phyloP scores from a whole-genome alignment of 1,140 invertebrate genomes.

The Drosophila sucinea region DNA sequence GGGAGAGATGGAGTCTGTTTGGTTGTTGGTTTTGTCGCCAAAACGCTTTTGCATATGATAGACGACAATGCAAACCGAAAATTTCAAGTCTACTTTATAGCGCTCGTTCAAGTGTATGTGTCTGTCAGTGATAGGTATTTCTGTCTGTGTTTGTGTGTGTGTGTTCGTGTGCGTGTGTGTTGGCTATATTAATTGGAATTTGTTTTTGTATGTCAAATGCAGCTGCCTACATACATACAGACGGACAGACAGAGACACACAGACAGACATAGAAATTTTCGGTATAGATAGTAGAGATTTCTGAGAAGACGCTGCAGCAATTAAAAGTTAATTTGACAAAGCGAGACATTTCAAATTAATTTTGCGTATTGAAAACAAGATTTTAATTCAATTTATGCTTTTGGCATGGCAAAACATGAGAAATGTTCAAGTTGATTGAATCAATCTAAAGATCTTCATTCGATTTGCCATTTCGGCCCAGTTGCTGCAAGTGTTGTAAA shows the following conservation, averaged over 20 bases:
- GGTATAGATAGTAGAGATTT: conserved; percentile 6
- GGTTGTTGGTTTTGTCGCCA: conserved; percentile 49
- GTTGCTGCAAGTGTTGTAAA: conserved; percentile 48
- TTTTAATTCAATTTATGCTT: conserved; percentile 76
- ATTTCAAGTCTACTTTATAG: conserved; percentile 65
- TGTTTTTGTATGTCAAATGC: conserved; percentile 71
- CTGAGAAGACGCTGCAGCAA: conserved; percentile 59
- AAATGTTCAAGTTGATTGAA: conserved; percentile 29
- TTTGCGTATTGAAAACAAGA: conserved; percentile 56
- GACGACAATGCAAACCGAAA: conserved; percentile 53
- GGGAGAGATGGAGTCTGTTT: background rate
- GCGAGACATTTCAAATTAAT: conserved; percentile 79
- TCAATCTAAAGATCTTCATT: conserved; percentile 14
- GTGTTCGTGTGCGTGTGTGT: conserved; percentile 22
- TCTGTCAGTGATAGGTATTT: conserved; percentile 54
- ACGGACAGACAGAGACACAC: background rate
- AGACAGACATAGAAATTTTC: conserved; percentile 13
- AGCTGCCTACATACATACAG: conserved; percentile 24
- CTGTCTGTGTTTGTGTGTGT: conserved; percentile 12
- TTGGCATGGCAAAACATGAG: conserved; percentile 39
- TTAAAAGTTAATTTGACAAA: conserved; percentile 81
- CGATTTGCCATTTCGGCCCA: conserved; percentile 1
- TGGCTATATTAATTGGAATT: conserved; percentile 71
- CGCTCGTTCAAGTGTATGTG: conserved; percentile 47
- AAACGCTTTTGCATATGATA: conserved; percentile 71